phyloP scores from a whole-genome alignment of 1,140 invertebrate species.

The Epicauta chinensis region DNA sequence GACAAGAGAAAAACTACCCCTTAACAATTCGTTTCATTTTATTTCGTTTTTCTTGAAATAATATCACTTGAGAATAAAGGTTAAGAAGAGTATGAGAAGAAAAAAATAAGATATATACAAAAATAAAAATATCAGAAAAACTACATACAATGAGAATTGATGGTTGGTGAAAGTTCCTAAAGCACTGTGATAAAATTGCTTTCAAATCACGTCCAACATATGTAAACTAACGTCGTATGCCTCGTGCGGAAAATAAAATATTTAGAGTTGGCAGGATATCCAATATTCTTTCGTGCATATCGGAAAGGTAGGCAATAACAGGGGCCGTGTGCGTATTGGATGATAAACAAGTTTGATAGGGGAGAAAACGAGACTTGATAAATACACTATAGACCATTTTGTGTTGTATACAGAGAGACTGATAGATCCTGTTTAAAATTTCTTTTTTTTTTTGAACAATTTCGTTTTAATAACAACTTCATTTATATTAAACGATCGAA shows the following conservation, averaged over 20 bases:
- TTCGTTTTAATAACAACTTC: too few species aligned
- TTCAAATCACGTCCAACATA: slow-evolving; percentile 36
- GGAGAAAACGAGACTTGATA: background rate
- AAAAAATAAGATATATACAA: slow-evolving; percentile 2
- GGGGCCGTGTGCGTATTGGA: slow-evolving; percentile 23
- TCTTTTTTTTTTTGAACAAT: too few species aligned
- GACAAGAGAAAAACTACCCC: too few species aligned
- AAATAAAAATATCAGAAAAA: background rate
- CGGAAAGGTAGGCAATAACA: slow-evolving; percentile 34
- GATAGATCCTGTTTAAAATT: too few species aligned
- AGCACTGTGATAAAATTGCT: slow-evolving; percentile 25
- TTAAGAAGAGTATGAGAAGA: slow-evolving; percentile 13
- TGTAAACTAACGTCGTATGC: slow-evolving; percentile 34
- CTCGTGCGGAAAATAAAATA: slow-evolving; percentile 32
- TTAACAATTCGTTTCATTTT: too few species aligned
- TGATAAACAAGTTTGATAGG: slow-evolving; percentile 22
- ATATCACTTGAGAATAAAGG: slow-evolving; percentile 4
- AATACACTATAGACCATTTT: too few species aligned
- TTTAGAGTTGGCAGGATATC: slow-evolving; percentile 34
- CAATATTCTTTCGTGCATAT: slow-evolving; percentile 33
- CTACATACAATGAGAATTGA: background rate
- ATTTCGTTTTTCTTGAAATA: background rate
- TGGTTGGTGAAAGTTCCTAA: background rate
- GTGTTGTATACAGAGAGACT: too few species aligned
- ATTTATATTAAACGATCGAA: too few species aligned